Percentiles rank a stretch among this genome's conserved stretches.
Evolutionary conservation across 2,888 invertebrate species (phyloP).

Genomic region (Brenthis daphne): DNA sequence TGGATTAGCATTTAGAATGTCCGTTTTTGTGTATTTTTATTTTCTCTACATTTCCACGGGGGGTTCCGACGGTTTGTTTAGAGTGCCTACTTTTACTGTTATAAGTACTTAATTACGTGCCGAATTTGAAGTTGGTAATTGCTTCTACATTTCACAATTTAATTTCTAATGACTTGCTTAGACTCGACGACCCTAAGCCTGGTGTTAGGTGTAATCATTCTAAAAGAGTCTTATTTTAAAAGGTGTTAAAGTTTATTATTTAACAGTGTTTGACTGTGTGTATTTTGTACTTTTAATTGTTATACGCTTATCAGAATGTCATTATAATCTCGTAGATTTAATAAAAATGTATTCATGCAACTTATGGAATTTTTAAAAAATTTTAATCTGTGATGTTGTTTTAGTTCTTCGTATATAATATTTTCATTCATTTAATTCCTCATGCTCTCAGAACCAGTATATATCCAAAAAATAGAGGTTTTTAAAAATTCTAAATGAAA

Average conservation of each 20-base stretch:
- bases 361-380: not conserved
- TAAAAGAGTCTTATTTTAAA: conserved; percentile 18
- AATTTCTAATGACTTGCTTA: conserved; percentile 31
- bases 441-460: not conserved
- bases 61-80: conserved; percentile 30
- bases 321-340: too few species aligned
- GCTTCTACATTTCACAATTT: conserved; percentile 35
- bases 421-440: too few species aligned
- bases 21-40: conserved; percentile 38
- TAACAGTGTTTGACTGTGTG: conserved; percentile 10
- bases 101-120: conserved; percentile 44
- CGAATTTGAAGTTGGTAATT: conserved; percentile 42
- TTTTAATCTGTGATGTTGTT: too few species aligned
- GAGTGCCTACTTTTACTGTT: conserved; percentile 33
- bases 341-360: not conserved
- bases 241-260: conserved; percentile 22
- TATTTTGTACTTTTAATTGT: conserved; percentile 6
- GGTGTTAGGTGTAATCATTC: conserved; percentile 12
- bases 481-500: conserved; percentile 16
- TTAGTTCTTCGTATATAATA: too few species aligned
- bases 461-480: conserved; percentile 2
- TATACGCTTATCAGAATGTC: conserved; percentile 5
- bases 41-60: conserved; percentile 30
- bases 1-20: conserved; percentile 39
- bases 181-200: conserved; percentile 20